These are phyloP conservation scores for Tamandua tetradactyla DNA, from an alignment of 2,797 vertebrate genomes.

Conservation along the genomic window DNA sequence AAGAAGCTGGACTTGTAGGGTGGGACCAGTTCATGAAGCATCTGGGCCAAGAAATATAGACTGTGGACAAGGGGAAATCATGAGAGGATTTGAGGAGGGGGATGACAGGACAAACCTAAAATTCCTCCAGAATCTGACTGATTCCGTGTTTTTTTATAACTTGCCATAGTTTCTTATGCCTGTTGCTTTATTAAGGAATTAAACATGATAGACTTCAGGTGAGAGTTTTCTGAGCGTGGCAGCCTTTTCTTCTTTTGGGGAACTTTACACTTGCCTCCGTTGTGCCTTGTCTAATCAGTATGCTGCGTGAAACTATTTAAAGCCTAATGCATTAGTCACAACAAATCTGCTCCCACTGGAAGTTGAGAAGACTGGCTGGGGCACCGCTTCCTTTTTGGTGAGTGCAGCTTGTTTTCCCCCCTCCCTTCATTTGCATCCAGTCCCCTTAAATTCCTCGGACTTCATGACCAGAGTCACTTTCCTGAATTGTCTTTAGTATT, in stretches of 20 bases:
- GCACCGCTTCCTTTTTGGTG: constrained; percentile 37
- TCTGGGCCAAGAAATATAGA: not conserved
- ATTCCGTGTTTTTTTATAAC: not conserved
- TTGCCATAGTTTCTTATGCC: not conserved
- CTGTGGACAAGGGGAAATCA: not conserved
- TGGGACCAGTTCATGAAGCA: not conserved
- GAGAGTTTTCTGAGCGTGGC: not conserved
- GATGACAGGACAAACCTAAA: not conserved
- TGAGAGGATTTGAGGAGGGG: not conserved
- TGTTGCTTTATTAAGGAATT: not conserved
- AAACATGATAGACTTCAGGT: not conserved
- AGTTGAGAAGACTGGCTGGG: not conserved
- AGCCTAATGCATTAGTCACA: constrained; percentile 48
- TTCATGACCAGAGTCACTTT: not conserved
- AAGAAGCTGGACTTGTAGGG: not conserved
- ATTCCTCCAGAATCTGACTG: not conserved
- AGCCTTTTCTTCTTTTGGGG: constrained; percentile 39
- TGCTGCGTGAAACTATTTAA: not conserved
- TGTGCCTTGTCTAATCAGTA: constrained; percentile 46
- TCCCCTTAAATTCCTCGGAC: not conserved
- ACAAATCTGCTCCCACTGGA: constrained; percentile 49
- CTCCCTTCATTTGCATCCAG: constrained; percentile 31
- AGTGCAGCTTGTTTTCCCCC: not conserved
- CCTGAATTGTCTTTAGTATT: not conserved
- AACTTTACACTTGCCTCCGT: constrained; percentile 47